Evolutionary conservation across 92 coral and sea anemone species (phyloP), one percentile per base, ranked within the genome.

Genomic region (Zoanthus solanderi): DNA sequence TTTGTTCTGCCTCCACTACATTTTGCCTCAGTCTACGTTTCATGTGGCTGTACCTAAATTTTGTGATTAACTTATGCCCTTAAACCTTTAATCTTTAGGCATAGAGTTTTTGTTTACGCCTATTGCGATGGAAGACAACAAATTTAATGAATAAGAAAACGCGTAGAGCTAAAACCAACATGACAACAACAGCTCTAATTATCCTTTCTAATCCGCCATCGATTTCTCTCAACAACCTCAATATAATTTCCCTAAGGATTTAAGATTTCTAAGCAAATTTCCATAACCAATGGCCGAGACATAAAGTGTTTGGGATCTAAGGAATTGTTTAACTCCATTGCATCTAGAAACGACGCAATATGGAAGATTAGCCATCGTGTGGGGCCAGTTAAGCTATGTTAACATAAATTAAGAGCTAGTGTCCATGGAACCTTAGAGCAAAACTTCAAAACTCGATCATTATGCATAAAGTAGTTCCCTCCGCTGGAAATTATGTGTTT

Each of bases 391-490:
- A 63, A 13, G 16, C 29, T 13, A 63, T 37, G 42, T 37, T 37
- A 4, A 37, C 42, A 37, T 37, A 37, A 63, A 63, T 7, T 63
- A 16, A 23, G 69, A 17, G 18, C 8, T 5, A 17, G 69, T 7
- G 13, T 29, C 1, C 3, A 63, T 23, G 29, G 23, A 13, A 63
- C 2, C 23, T 6, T 63, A 16, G 8, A n/a, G 16, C 18, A 63
- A 63, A 63, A 63, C 69, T 63, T 23, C 23, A 63, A 4, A n/a
- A 17, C 23, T 17, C 1, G 32, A 1, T 5, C 11, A 90, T 29
- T 56, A 91, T 94, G 94, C 88, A 93, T 54, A 91, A 93, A 68
- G 83, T 89, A 18, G 94, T 78, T 44, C 72, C 84, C 45, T 66
- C 89, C 5, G 34, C 87, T 1, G 84, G 79, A 15, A 87, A 78